Percentiles rank a stretch among this genome's conserved stretches.
These are phyloP conservation scores for Procavia capensis DNA, from an alignment of 2,113 vertebrate species.

Conservation along the genomic window DNA sequence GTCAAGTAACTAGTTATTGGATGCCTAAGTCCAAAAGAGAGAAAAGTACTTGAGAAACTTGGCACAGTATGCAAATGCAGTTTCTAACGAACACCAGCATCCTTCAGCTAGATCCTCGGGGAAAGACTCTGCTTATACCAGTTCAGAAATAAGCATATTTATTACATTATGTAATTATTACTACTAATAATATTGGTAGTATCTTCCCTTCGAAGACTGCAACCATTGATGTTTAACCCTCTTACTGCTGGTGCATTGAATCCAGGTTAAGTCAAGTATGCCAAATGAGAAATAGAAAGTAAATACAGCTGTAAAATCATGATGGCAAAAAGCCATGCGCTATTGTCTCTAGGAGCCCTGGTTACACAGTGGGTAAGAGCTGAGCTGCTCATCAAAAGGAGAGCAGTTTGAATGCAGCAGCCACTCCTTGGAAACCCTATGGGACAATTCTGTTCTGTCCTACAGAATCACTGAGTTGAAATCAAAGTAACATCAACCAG, in stretches of 20 bases:
- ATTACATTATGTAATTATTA: conserved; percentile 35
- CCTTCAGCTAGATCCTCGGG: background rate
- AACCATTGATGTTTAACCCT: background rate
- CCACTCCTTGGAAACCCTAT: too few relatives aligned
- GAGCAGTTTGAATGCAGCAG: too few relatives aligned
- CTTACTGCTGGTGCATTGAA: conserved; percentile 23
- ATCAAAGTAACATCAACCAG: too few relatives aligned
- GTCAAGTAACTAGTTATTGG: background rate
- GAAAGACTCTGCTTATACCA: background rate
- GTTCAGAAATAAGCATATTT: conserved; percentile 56
- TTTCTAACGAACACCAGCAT: background rate
- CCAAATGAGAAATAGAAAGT: conserved; percentile 36
- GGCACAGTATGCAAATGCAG: background rate
- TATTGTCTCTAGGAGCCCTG: background rate
- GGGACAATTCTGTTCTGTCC: too few relatives aligned
- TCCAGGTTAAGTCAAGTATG: background rate
- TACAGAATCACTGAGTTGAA: too few relatives aligned
- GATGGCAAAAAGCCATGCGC: conserved; percentile 22
- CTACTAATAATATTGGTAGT: conserved; percentile 31
- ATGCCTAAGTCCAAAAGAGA: background rate
- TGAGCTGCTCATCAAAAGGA: too few relatives aligned
- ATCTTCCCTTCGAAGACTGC: conserved; percentile 18
- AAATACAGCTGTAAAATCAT: conserved; percentile 54
- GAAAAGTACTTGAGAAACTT: background rate
- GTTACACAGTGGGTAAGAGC: too few relatives aligned